Evolutionary conservation across 2,888 invertebrate genomes (phyloP).

Genomic region (Drosophila neonasuta): DNA sequence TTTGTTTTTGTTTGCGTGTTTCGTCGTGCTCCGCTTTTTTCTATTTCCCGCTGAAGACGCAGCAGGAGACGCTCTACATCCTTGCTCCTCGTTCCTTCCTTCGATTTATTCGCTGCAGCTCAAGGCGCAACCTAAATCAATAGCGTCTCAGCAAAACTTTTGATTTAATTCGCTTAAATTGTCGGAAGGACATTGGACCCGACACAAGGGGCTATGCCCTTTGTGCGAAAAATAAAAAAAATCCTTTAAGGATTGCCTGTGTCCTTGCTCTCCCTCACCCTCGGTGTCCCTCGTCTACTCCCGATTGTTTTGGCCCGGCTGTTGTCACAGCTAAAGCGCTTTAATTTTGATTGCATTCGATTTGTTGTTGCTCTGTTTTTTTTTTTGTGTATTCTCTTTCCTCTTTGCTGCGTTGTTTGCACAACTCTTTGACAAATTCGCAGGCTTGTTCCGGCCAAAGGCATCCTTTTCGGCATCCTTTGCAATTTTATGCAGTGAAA

Average conservation of each 20-base stretch:
- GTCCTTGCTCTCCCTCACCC: slow-evolving; percentile 16
- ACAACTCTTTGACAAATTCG: slow-evolving; percentile 75
- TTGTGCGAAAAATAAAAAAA: slow-evolving; percentile 49
- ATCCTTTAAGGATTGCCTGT: slow-evolving; percentile 56
- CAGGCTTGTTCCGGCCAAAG: slow-evolving; percentile 56
- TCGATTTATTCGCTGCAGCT: slow-evolving; percentile 14
- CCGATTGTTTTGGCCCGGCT: slow-evolving; percentile 65
- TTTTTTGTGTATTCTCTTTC: slow-evolving; percentile 7
- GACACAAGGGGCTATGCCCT: slow-evolving; percentile 31
- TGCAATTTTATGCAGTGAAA: slow-evolving; percentile 61
- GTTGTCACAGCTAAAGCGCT: slow-evolving; percentile 77
- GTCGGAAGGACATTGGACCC: slow-evolving; percentile 62
- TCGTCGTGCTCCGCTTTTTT: slow-evolving; percentile 50
- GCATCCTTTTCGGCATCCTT: slow-evolving; percentile 28
- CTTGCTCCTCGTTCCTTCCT: slow-evolving; percentile 8
- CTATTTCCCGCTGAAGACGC: slow-evolving; percentile 30
- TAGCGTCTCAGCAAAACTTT: slow-evolving; percentile 49
- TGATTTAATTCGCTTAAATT: slow-evolving; percentile 78
- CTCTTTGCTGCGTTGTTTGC: slow-evolving; percentile 51
- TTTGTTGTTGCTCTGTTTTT: slow-evolving; percentile 49
- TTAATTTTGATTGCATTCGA: slow-evolving; percentile 78
- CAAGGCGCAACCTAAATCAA: slow-evolving; percentile 64
- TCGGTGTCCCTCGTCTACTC: slow-evolving; percentile 19
- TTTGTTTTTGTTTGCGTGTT: slow-evolving; percentile 67
- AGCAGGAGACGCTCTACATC: slow-evolving; percentile 58